Evolutionary conservation across 2,888 invertebrate species (phyloP).

Genomic region (Busseola fusca): DNA sequence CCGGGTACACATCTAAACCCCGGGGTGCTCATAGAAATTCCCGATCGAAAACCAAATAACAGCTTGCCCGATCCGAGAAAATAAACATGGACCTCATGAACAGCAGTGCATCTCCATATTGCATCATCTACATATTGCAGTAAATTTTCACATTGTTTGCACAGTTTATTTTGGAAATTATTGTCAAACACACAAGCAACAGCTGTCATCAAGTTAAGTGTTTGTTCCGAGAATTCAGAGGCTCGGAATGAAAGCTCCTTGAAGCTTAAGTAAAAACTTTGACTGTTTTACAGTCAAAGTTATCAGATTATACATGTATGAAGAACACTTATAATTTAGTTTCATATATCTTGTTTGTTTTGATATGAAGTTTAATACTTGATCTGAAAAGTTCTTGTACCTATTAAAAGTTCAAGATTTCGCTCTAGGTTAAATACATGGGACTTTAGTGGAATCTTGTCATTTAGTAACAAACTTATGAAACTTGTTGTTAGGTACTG

Average conservation of each 20-base stretch:
- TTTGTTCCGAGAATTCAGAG: constrained; percentile 5
- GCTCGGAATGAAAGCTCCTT: neutral
- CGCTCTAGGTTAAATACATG: neutral
- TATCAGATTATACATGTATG: constrained; percentile 18
- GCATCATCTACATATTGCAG: neutral
- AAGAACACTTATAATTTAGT: constrained; percentile 12
- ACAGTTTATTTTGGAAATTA: neutral
- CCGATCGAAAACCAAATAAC: neutral
- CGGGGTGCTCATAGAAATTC: neutral
- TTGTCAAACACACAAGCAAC: neutral
- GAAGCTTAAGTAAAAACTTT: neutral
- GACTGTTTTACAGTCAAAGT: constrained; percentile 18
- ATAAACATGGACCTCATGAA: neutral
- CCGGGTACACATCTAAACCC: neutral
- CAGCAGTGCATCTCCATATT: no score
- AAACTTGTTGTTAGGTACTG: neutral
- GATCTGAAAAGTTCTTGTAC: constrained; percentile 7
- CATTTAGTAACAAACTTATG: constrained; percentile 15
- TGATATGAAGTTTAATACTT: constrained; percentile 13
- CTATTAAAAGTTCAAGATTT: constrained; percentile 23
- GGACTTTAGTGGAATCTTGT: constrained; percentile 9
- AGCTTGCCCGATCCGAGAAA: neutral
- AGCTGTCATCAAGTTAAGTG: constrained; percentile 1
- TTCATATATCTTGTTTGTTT: constrained; percentile 9
- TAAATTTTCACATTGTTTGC: neutral